A percentile compares a stretch with the other conserved stretches of the same genome.
These are phyloP conservation scores for Drosophila eohydei DNA, from an alignment of 2,888 invertebrate genomes.

Conservation along the genomic window DNA sequence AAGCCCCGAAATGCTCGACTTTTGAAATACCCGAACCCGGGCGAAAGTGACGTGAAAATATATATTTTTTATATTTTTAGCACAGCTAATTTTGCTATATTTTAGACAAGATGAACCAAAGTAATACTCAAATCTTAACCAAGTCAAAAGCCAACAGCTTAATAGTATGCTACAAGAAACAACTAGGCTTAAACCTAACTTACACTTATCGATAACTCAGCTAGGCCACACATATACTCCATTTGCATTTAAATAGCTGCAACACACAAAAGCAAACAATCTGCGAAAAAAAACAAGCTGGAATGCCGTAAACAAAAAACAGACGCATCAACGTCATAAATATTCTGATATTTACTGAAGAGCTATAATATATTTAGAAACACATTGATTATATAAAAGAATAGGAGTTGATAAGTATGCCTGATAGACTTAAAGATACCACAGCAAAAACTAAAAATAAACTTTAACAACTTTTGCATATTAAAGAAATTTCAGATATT, in stretches of 20 bases:
- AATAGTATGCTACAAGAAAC: background rate
- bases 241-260: background rate
- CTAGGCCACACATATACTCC: background rate
- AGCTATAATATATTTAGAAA: conserved; percentile 8
- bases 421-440: background rate
- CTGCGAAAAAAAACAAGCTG: background rate
- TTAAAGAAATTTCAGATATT: background rate
- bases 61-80: background rate
- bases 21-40: conserved; percentile 10
- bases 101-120: background rate
- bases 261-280: background rate
- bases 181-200: too few relatives aligned
- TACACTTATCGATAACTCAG: background rate
- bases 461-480: background rate
- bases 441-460: background rate
- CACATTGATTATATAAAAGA: conserved; percentile 3
- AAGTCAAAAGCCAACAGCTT: background rate
- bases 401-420: background rate
- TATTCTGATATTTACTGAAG: conserved; percentile 12
- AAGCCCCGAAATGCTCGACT: conserved; percentile 4
- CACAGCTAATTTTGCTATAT: too few relatives aligned
- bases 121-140: background rate
- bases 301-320: conserved; percentile 2
- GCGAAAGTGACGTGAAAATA: background rate
- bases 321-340: conserved; percentile 17